Percentiles rank a stretch among this genome's conserved stretches.
Evolutionary conservation across 2,797 vertebrate species (phyloP).

Genomic region (Hydrophis major): DNA sequence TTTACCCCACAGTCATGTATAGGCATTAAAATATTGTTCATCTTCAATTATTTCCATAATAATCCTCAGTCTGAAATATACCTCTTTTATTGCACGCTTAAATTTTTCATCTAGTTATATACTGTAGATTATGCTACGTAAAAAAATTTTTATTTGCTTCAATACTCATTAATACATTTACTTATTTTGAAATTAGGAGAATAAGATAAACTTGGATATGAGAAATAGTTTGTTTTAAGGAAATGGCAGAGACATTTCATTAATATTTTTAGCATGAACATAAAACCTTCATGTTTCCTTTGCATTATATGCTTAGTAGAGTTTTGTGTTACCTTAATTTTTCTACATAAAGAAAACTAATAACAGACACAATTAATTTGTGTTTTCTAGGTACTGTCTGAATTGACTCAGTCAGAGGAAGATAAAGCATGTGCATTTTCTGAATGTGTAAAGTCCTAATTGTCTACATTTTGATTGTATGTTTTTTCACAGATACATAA

Average conservation of each 20-base stretch:
- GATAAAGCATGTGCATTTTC: not conserved
- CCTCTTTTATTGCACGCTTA: not conserved
- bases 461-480: conserved; percentile 9
- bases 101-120: not conserved
- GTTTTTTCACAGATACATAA: not conserved
- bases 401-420: not conserved
- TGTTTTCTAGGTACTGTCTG: not conserved
- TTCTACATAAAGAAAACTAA: not conserved
- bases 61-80: not conserved
- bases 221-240: not conserved
- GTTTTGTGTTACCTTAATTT: not conserved
- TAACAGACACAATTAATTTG: not conserved
- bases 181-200: not conserved
- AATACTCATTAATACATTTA: not conserved
- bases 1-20: not conserved
- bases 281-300: not conserved
- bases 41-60: not conserved
- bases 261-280: not conserved
- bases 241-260: not conserved
- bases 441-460: not conserved
- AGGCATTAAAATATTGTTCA: not conserved
- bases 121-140: not conserved
- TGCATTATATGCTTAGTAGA: not conserved
- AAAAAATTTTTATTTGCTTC: not conserved
- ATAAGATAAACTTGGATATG: not conserved